phyloP scores from a whole-genome alignment of 2,888 invertebrate genomes.

The Malachius bipustulatus region DNA sequence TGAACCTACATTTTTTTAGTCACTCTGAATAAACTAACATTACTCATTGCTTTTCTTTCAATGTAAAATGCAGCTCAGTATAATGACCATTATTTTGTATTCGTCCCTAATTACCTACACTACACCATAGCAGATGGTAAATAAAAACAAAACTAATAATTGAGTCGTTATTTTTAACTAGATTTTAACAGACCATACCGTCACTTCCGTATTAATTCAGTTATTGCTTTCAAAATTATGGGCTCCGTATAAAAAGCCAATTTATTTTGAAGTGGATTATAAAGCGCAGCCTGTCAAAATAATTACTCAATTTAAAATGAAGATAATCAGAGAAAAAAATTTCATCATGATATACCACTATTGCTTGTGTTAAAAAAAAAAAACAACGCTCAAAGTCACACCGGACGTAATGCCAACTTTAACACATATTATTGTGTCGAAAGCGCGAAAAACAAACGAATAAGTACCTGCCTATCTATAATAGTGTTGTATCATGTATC shows the following conservation, averaged over 20 bases:
- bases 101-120: too few species aligned
- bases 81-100: too few species aligned
- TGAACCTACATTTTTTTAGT: too few species aligned
- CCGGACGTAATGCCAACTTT: conserved; percentile 3
- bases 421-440: not conserved
- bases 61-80: too few species aligned
- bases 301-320: conserved; percentile 1
- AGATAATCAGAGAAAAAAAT: conserved; percentile 1
- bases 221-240: not conserved
- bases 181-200: conserved; percentile 3
- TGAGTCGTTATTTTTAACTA: conserved; percentile 3
- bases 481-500: conserved; percentile 1
- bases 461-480: too few species aligned
- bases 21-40: too few species aligned
- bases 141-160: not conserved
- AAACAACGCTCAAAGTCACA: not conserved
- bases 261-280: not conserved
- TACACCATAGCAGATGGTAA: not conserved
- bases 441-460: not conserved
- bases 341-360: not conserved
- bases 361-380: too few species aligned
- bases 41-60: too few species aligned
- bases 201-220: not conserved
- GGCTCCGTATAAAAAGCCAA: conserved; percentile 3
- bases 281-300: conserved; percentile 1